Conservation (phyloP, 2,888 invertebrate genomes). For the Chaitophorus viminalis region DNA sequence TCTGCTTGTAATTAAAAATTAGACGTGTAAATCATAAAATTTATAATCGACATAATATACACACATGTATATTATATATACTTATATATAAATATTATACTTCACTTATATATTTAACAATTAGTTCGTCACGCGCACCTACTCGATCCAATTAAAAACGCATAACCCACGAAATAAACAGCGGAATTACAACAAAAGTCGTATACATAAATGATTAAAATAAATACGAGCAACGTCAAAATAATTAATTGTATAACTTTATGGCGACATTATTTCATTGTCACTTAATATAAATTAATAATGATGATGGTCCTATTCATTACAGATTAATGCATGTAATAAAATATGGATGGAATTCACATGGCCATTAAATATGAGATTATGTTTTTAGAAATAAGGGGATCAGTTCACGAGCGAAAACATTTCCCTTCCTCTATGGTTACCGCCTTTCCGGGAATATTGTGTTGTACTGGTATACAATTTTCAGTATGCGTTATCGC, state of each 20-base stretch:
- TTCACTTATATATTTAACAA: background rate
- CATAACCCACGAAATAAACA: background rate
- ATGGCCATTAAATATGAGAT: conserved; percentile 38
- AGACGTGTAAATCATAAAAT: background rate
- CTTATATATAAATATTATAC: too few species aligned
- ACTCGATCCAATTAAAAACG: background rate
- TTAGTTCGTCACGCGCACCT: background rate
- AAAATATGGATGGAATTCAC: conserved; percentile 43
- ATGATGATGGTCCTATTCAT: conserved; percentile 28
- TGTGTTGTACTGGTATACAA: background rate
- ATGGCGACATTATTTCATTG: conserved; percentile 30
- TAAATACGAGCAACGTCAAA: background rate
- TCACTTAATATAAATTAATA: conserved; percentile 44
- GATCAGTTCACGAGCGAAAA: conserved; percentile 36
- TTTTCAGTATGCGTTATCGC: background rate
- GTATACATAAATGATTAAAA: background rate
- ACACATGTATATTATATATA: too few species aligned
- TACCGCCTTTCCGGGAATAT: background rate
- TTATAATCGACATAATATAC: background rate
- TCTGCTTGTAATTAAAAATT: background rate
- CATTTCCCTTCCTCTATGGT: conserved; percentile 26
- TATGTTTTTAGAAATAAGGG: conserved; percentile 44
- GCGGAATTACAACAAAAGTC: background rate
- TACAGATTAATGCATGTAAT: conserved; percentile 41
- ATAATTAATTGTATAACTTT: conserved; percentile 42